Conservation (phyloP, 2,113 vertebrate species). For the Carassius auratus region DNA sequence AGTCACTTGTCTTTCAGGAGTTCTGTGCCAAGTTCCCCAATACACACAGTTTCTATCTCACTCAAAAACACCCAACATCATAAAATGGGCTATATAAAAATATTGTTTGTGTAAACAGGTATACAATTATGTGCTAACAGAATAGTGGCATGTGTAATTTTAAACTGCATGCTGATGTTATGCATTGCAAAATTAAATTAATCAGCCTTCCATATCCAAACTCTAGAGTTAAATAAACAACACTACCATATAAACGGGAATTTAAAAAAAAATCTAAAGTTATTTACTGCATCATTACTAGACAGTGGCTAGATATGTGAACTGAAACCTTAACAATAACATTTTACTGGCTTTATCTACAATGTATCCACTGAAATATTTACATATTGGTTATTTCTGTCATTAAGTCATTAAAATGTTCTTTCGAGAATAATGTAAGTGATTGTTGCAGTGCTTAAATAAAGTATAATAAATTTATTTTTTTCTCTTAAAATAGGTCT, state of each 20-base stretch:
- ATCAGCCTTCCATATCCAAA: neutral
- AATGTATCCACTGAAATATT: neutral
- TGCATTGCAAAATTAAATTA: neutral
- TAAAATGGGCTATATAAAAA: neutral
- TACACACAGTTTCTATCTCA: slow-evolving; percentile 1
- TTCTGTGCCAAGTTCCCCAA: slow-evolving; percentile 67
- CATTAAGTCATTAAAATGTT: neutral
- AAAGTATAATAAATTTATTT: neutral
- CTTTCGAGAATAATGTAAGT: neutral
- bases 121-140: neutral
- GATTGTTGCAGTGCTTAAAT: neutral
- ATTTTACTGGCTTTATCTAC: neutral
- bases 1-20: slow-evolving; percentile 73
- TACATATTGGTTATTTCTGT: neutral
- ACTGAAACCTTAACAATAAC: neutral
- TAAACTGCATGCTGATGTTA: neutral
- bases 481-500: neutral
- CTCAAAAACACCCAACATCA: slow-evolving; percentile 37
- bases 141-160: neutral
- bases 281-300: neutral
- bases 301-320: neutral
- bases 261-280: neutral
- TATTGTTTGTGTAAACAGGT: neutral
- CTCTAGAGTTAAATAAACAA: neutral
- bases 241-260: neutral